Percentiles rank a stretch among this genome's conserved stretches.
These are phyloP conservation scores for Pogonomyrmex californicus DNA, from an alignment of 1,140 invertebrate genomes.

Conservation along the genomic window DNA sequence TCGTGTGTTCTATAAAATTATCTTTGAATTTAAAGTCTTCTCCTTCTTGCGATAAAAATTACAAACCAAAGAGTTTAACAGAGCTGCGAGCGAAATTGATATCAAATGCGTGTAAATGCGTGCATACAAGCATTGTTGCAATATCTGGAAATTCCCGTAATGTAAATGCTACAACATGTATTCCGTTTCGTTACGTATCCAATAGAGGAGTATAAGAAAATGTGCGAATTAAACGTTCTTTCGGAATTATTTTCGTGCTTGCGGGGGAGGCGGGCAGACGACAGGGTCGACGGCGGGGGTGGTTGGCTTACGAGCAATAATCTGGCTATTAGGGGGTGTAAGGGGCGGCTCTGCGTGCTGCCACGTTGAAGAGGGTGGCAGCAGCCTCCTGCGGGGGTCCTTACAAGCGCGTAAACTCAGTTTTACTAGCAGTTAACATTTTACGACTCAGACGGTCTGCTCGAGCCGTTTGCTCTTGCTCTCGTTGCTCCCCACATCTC, in stretches of 20 bases:
- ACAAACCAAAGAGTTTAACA: neutral
- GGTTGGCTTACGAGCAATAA: conserved; percentile 80
- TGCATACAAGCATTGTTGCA: neutral
- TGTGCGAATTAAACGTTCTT: conserved; percentile 55
- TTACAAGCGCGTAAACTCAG: conserved; percentile 86
- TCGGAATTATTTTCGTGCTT: conserved; percentile 70
- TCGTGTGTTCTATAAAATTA: neutral
- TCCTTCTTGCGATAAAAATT: neutral
- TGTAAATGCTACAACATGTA: neutral
- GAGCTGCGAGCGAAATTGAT: neutral
- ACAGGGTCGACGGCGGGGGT: conserved; percentile 50
- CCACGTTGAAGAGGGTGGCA: conserved; percentile 61
- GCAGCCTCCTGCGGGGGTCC: conserved; percentile 80
- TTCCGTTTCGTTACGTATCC: neutral
- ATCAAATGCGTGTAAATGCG: neutral
- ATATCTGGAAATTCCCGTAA: neutral
- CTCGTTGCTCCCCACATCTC: conserved; percentile 36
- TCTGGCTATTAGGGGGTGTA: conserved; percentile 81
- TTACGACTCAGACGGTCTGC: conserved; percentile 85
- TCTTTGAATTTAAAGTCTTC: neutral
- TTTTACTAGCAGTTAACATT: conserved; percentile 87
- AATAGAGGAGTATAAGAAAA: neutral
- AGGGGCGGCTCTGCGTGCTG: conserved; percentile 71
- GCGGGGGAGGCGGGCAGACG: conserved; percentile 40
- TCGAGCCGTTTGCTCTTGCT: conserved; percentile 64